Percentiles rank a stretch among this genome's conserved stretches.
Conservation (phyloP, 2,888 invertebrate species). For the Biston stratarius region DNA sequence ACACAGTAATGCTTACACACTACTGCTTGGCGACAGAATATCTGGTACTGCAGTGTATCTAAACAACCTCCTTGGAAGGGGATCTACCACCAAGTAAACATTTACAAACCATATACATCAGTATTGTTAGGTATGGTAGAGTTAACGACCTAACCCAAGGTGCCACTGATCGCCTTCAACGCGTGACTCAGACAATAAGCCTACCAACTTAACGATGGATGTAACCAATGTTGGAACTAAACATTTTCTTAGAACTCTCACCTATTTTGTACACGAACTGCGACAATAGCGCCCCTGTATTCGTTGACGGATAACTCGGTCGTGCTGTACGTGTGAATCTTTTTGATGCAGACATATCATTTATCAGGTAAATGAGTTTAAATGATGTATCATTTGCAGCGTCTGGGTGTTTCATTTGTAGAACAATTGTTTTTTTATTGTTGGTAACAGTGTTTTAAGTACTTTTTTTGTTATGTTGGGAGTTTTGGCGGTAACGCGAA, state of each 20-base stretch:
- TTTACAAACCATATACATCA: background rate
- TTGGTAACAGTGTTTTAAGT: background rate
- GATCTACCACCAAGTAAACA: background rate
- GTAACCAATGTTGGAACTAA: background rate
- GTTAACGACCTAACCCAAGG: conserved; percentile 40
- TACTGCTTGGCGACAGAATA: too few species aligned
- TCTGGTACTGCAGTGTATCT: too few species aligned
- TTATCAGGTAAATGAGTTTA: conserved; percentile 25
- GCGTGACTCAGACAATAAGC: conserved; percentile 25
- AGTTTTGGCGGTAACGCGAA: too few species aligned
- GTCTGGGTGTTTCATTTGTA: conserved; percentile 19
- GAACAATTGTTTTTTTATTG: conserved; percentile 8
- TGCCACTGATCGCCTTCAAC: conserved; percentile 18
- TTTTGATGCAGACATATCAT: conserved; percentile 25
- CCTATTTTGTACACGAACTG: background rate
- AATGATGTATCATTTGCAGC: conserved; percentile 22
- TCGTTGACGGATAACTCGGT: background rate
- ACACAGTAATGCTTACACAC: too few species aligned
- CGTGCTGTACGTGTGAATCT: conserved; percentile 19
- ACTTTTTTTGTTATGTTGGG: background rate
- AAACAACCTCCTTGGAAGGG: too few species aligned
- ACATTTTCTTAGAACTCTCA: background rate
- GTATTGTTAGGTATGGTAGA: conserved; percentile 16
- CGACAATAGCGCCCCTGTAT: background rate
- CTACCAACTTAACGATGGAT: background rate